Conservation (phyloP, 2,113 vertebrate species). For the Morone saxatilis region DNA sequence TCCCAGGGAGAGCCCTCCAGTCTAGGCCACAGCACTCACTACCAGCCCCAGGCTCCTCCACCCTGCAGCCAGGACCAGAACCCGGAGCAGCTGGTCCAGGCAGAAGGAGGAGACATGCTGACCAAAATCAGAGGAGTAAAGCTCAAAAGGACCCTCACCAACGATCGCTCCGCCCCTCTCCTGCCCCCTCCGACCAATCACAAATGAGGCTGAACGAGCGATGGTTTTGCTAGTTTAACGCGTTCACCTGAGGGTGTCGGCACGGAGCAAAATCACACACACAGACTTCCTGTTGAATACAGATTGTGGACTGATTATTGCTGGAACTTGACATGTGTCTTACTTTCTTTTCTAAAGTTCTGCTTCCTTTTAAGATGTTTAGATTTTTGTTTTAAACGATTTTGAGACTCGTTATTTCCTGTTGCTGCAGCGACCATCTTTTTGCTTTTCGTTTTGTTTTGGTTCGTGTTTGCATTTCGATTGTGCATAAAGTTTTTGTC, state of each 20-base stretch:
- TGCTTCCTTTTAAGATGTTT: slow-evolving; percentile 35
- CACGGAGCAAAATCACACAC: slow-evolving; percentile 18
- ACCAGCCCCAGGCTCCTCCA: slow-evolving; percentile 15
- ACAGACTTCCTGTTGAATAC: neutral
- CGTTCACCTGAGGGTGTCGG: neutral
- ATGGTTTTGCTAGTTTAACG: neutral
- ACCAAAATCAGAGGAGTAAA: slow-evolving; percentile 80
- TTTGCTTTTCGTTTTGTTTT: slow-evolving; percentile 23
- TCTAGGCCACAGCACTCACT: slow-evolving; percentile 58
- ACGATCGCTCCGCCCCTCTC: slow-evolving; percentile 86
- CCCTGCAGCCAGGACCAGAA: slow-evolving; percentile 28
- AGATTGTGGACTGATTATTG: neutral
- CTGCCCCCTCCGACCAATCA: slow-evolving; percentile 76
- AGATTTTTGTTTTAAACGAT: slow-evolving; percentile 27
- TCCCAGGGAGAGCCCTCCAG: slow-evolving; percentile 33
- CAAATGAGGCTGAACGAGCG: slow-evolving; percentile 59
- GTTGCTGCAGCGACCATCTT: slow-evolving; percentile 15
- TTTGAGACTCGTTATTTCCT: slow-evolving; percentile 19
- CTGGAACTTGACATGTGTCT: slow-evolving; percentile 16
- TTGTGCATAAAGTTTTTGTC: slow-evolving; percentile 29
- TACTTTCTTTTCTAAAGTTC: slow-evolving; percentile 29
- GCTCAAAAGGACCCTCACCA: slow-evolving; percentile 82
- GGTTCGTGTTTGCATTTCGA: slow-evolving; percentile 44
- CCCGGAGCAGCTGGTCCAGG: slow-evolving; percentile 4
- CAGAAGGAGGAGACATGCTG: slow-evolving; percentile 72